Percentiles rank a stretch among this genome's conserved stretches.
phyloP scores from a whole-genome alignment of 92 coral and sea anemone species.

The Micromussa lordhowensis region DNA sequence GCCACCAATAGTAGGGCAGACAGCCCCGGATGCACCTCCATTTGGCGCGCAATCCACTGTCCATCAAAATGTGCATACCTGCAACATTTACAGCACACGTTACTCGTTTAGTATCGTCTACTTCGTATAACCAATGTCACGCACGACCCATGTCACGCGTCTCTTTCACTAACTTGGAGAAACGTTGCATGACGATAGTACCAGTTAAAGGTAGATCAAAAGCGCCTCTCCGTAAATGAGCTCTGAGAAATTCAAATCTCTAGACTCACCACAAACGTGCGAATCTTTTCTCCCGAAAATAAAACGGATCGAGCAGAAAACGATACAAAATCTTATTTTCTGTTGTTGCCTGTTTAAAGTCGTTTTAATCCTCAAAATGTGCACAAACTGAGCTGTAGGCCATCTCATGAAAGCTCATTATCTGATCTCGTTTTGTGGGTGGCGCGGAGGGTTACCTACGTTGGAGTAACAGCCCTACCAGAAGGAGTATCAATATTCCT shows the following conservation, averaged over 20 bases:
- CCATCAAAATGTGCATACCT: slow-evolving; percentile 99
- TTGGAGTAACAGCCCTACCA: no score
- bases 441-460: no score
- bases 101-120: background rate
- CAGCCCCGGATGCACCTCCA: slow-evolving; percentile 87
- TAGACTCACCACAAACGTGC: background rate
- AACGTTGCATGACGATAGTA: background rate
- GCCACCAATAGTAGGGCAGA: slow-evolving; percentile 85
- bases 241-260: background rate
- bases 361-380: no score
- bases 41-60: slow-evolving; percentile 98
- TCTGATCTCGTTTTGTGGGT: no score
- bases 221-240: background rate
- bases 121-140: background rate
- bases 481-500: no score
- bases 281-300: background rate
- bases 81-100: background rate
- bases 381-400: no score
- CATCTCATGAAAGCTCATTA: no score
- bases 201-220: background rate
- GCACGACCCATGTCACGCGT: background rate
- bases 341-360: no score
- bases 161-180: no score
- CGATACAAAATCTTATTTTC: no score
- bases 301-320: no score